Conservation (phyloP, 2,113 vertebrate genomes). For the Perccottus glenii region DNA sequence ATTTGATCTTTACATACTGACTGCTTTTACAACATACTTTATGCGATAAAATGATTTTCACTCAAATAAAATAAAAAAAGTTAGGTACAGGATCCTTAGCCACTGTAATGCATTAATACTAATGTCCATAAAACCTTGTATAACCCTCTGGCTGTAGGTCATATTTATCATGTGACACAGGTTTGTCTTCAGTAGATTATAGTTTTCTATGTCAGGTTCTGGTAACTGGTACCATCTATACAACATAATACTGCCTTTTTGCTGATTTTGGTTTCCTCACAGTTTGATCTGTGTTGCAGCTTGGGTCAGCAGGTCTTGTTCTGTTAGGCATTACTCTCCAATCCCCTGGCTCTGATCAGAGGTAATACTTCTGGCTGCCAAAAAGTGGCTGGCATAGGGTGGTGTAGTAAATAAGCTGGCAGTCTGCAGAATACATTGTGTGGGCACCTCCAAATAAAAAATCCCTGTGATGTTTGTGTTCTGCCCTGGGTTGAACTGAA, state of each 20-base stretch:
- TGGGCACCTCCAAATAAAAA: conserved; percentile 75
- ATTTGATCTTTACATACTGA: too few species aligned
- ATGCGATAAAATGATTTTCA: too few species aligned
- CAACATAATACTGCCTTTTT: conserved; percentile 34
- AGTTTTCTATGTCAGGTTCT: conserved; percentile 39
- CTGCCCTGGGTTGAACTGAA: conserved; percentile 74
- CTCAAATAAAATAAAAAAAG: too few species aligned
- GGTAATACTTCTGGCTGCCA: conserved; percentile 73
- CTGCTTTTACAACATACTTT: too few species aligned
- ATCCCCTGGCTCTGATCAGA: conserved; percentile 70
- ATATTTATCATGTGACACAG: conserved; percentile 35
- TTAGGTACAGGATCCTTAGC: too few species aligned
- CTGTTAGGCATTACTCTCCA: conserved; percentile 68
- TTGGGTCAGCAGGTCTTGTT: conserved; percentile 69
- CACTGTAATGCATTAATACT: conserved; percentile 54
- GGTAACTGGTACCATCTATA: neutral
- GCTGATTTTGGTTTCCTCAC: conserved; percentile 42
- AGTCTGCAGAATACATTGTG: conserved; percentile 68
- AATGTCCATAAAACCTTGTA: conserved; percentile 54
- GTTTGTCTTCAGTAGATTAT: conserved; percentile 19
- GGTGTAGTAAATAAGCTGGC: conserved; percentile 80
- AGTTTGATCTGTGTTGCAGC: conserved; percentile 60
- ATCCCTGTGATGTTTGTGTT: conserved; percentile 80
- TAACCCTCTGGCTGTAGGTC: conserved; percentile 38
- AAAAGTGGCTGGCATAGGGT: conserved; percentile 74